Evolutionary conservation across 2,113 vertebrate species (phyloP).

Genomic region (Engystomops pustulosus): DNA sequence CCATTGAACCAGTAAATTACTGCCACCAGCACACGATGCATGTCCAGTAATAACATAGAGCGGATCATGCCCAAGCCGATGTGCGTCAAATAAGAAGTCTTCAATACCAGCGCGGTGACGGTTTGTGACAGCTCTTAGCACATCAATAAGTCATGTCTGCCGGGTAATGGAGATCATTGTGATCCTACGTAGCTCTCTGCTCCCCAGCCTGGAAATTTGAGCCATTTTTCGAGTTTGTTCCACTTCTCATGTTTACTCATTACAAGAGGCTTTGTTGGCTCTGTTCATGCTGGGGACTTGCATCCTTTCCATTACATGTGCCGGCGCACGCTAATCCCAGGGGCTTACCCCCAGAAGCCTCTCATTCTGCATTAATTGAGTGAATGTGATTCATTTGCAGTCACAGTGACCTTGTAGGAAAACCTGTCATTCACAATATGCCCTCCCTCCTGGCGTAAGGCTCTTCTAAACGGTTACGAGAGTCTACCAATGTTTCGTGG

Average conservation of each 20-base stretch:
- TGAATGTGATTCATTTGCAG: conserved; percentile 52
- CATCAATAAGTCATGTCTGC: conserved; percentile 26
- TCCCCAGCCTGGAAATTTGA: not conserved
- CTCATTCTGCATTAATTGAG: conserved; percentile 43
- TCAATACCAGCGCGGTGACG: not conserved
- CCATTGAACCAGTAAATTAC: not conserved
- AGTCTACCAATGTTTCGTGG: not conserved
- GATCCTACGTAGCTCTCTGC: not conserved
- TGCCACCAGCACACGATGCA: not conserved
- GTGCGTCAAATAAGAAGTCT: not conserved
- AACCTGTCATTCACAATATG: conserved; percentile 43
- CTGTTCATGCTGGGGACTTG: not conserved
- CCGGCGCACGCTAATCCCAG: conserved; percentile 9
- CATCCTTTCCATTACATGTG: conserved; percentile 19
- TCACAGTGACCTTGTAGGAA: conserved; percentile 31
- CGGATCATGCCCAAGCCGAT: not conserved
- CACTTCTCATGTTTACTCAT: conserved; percentile 5
- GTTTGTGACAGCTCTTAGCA: not conserved
- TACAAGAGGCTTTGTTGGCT: conserved; percentile 9
- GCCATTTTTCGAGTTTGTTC: conserved; percentile 10
- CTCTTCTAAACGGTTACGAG: not conserved
- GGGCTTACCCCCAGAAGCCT: conserved; percentile 35
- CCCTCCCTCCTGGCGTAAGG: not conserved
- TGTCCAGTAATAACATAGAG: not conserved
- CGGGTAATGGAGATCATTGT: conserved; percentile 4